Evolutionary conservation across 2,797 vertebrate genomes (phyloP).

Genomic region (Lepidocolaptes lacrymiger): DNA sequence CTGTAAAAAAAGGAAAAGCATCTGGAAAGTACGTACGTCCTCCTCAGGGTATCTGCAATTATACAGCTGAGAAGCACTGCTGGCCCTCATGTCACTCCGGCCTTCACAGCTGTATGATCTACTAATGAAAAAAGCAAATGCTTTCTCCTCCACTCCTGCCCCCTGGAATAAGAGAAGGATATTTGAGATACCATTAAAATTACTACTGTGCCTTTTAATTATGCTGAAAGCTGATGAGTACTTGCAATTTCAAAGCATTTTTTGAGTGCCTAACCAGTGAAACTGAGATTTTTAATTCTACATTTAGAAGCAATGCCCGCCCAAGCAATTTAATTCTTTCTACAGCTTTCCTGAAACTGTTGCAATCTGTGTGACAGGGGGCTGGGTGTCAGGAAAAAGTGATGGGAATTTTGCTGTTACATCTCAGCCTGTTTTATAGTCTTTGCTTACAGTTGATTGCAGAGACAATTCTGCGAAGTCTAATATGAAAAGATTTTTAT

Average conservation of each 20-base stretch:
- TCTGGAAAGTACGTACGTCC: neutral
- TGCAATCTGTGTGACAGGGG: neutral
- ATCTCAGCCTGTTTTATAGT: neutral
- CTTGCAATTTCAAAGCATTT: neutral
- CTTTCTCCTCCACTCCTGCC: neutral
- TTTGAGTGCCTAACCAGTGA: slow-evolving; percentile 1
- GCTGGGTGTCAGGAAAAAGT: neutral
- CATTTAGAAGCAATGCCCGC: neutral
- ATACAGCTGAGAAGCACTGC: neutral
- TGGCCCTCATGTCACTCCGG: neutral
- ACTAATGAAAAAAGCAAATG: neutral
- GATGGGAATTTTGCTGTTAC: neutral
- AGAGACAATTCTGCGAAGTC: neutral
- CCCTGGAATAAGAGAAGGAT: neutral
- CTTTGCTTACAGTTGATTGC: neutral
- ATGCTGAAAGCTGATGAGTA: neutral
- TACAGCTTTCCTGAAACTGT: slow-evolving; percentile 1
- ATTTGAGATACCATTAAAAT: neutral
- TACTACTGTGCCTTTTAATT: neutral
- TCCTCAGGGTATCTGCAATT: neutral
- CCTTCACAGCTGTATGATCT: neutral
- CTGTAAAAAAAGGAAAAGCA: neutral
- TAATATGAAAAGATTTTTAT: neutral
- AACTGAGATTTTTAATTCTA: slow-evolving; percentile 19
- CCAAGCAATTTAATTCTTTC: slow-evolving; percentile 18